Conservation (phyloP, 2,888 invertebrate genomes). For the Troglohyphantes excavatus region DNA sequence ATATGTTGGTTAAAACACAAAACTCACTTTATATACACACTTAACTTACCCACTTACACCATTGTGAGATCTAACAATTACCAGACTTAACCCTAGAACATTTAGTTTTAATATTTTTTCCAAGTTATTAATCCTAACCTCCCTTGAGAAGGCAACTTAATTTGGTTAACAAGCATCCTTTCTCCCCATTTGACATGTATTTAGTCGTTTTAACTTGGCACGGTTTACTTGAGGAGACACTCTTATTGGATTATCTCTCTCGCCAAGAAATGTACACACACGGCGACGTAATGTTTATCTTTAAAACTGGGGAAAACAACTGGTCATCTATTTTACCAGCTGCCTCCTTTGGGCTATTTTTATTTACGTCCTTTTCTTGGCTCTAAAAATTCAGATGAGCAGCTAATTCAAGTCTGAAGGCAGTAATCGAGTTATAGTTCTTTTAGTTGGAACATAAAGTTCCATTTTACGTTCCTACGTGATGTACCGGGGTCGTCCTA, state of each 20-base stretch:
- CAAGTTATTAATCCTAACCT: not conserved
- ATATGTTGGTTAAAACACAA: too few species aligned
- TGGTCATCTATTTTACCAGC: slow-evolving; percentile 18
- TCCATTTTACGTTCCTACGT: slow-evolving; percentile 62
- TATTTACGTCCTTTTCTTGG: slow-evolving; percentile 34
- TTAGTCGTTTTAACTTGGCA: slow-evolving; percentile 38
- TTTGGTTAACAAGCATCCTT: slow-evolving; percentile 26
- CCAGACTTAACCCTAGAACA: too few species aligned
- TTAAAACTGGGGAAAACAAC: slow-evolving; percentile 23
- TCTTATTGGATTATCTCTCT: slow-evolving; percentile 29
- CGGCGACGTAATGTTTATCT: slow-evolving; percentile 29
- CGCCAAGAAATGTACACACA: slow-evolving; percentile 32
- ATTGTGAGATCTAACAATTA: too few species aligned
- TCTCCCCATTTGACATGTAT: slow-evolving; percentile 26
- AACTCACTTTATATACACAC: too few species aligned
- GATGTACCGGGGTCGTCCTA: slow-evolving; percentile 31
- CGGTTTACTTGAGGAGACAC: not conserved
- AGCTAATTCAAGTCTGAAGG: slow-evolving; percentile 56
- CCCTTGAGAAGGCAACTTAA: slow-evolving; percentile 11
- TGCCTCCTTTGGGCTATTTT: slow-evolving; percentile 23
- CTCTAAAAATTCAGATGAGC: slow-evolving; percentile 63
- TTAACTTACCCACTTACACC: too few species aligned
- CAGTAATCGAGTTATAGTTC: slow-evolving; percentile 67
- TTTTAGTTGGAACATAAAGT: slow-evolving; percentile 62
- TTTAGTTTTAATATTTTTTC: too few species aligned